These are phyloP conservation scores for Adela reaumurella DNA, from an alignment of 2,888 invertebrate genomes.

Conservation along the genomic window DNA sequence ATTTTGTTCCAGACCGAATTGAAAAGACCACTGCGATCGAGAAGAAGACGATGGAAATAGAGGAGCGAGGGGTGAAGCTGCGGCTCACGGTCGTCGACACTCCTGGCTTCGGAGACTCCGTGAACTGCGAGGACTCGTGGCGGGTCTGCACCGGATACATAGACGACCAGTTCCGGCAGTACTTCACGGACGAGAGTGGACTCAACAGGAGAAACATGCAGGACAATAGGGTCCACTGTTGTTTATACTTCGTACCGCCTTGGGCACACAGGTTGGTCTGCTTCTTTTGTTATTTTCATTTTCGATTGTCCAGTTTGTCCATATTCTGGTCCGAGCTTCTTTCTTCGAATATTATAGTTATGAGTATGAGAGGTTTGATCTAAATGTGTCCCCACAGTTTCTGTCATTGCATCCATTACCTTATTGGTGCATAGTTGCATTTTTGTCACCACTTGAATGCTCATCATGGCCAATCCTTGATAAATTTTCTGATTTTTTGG, in stretches of 20 bases:
- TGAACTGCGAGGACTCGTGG: slow-evolving; percentile 94
- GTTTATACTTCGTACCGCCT: slow-evolving; percentile 91
- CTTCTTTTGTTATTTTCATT: neutral
- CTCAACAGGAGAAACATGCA: slow-evolving; percentile 91
- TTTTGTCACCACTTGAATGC: too few species aligned
- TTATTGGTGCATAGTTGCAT: too few species aligned
- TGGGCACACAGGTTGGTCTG: slow-evolving; percentile 83
- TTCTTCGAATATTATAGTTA: too few species aligned
- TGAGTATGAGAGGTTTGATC: too few species aligned
- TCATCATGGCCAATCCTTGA: too few species aligned
- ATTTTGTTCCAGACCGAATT: slow-evolving; percentile 58
- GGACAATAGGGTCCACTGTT: slow-evolving; percentile 95
- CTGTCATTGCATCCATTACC: too few species aligned
- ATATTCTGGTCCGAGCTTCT: too few species aligned
- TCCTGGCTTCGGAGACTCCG: slow-evolving; percentile 92
- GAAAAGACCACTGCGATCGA: slow-evolving; percentile 70
- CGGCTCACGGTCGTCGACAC: slow-evolving; percentile 91
- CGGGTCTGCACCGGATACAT: slow-evolving; percentile 87
- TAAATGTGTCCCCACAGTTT: too few species aligned
- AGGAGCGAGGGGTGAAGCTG: slow-evolving; percentile 87
- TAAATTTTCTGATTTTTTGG: too few species aligned
- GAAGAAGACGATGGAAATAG: slow-evolving; percentile 89
- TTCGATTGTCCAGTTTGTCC: too few species aligned
- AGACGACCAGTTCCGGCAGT: slow-evolving; percentile 83
- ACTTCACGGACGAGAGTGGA: slow-evolving; percentile 91